Conservation (phyloP, 2,797 vertebrate genomes). For the Hoplostethus mediterraneus region DNA sequence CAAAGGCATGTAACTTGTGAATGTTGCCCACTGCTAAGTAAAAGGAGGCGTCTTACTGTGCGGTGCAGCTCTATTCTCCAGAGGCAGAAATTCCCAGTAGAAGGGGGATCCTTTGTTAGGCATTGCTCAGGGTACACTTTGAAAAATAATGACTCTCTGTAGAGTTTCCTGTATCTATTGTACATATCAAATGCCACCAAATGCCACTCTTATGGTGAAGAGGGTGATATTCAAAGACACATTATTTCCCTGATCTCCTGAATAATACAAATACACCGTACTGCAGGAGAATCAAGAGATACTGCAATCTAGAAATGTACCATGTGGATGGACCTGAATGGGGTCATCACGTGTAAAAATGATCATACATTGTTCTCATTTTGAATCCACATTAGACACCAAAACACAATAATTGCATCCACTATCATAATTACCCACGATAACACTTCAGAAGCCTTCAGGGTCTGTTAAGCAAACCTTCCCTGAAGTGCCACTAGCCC, state of each 20-base stretch:
- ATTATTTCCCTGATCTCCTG: neutral
- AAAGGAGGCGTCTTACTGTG: conserved; percentile 54
- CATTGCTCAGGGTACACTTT: conserved; percentile 51
- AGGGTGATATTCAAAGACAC: conserved; percentile 15
- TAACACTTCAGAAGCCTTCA: conserved; percentile 62
- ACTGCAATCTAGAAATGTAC: neutral
- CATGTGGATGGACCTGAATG: neutral
- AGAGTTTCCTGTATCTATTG: conserved; percentile 45
- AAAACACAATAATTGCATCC: conserved; percentile 39
- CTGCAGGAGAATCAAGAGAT: neutral
- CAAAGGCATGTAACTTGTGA: conserved; percentile 51
- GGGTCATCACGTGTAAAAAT: neutral
- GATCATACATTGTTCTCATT: conserved; percentile 11
- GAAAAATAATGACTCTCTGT: conserved; percentile 67
- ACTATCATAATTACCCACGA: conserved; percentile 57
- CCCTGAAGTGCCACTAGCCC: conserved; percentile 64
- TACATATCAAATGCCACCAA: conserved; percentile 49
- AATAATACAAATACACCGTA: conserved; percentile 5
- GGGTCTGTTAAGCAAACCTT: conserved; percentile 68
- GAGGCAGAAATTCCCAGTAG: conserved; percentile 70
- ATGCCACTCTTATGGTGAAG: conserved; percentile 19
- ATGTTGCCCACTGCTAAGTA: conserved; percentile 55
- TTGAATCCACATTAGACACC: conserved; percentile 24
- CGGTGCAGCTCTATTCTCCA: conserved; percentile 63
- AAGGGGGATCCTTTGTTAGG: conserved; percentile 64